These are phyloP conservation scores for Alcis repandata DNA, from an alignment of 2,888 invertebrate species.

Conservation along the genomic window DNA sequence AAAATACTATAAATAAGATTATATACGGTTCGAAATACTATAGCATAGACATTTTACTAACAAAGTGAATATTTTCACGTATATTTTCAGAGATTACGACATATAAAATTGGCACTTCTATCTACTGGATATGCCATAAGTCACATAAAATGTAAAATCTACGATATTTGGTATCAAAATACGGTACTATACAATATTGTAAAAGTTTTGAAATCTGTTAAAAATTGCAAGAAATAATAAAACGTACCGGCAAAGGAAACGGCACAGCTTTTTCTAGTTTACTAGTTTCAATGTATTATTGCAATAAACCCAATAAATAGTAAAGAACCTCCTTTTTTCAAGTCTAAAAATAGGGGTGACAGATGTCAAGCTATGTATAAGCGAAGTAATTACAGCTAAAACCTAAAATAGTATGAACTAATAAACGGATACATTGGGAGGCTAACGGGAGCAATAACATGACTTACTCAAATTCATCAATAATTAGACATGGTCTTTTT, in stretches of 20 bases:
- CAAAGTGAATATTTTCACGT: not conserved
- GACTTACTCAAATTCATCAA: too few species aligned
- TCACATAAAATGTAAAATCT: conserved; percentile 1
- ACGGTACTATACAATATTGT: not conserved
- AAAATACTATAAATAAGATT: not conserved
- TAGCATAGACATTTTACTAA: not conserved
- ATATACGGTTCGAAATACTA: not conserved
- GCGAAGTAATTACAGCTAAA: not conserved
- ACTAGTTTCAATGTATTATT: not conserved
- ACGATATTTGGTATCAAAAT: conserved; percentile 37
- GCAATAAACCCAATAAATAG: not conserved
- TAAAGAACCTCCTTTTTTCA: not conserved
- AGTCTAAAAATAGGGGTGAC: not conserved
- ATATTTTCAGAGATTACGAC: not conserved
- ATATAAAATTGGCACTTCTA: conserved; percentile 17
- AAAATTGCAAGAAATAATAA: conserved; percentile 7
- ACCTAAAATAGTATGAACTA: not conserved
- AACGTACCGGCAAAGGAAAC: conserved; percentile 10
- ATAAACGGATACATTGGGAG: too few species aligned
- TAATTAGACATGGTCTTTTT: too few species aligned
- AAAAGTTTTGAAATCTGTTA: not conserved
- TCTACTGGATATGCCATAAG: conserved; percentile 5
- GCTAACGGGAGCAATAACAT: too few species aligned
- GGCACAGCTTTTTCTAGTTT: conserved; percentile 10
- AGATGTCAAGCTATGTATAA: not conserved